Evolutionary conservation across 2,113 vertebrate species (phyloP), one percentile per base, ranked within the genome.

Genomic region (Orycteropus afer): DNA sequence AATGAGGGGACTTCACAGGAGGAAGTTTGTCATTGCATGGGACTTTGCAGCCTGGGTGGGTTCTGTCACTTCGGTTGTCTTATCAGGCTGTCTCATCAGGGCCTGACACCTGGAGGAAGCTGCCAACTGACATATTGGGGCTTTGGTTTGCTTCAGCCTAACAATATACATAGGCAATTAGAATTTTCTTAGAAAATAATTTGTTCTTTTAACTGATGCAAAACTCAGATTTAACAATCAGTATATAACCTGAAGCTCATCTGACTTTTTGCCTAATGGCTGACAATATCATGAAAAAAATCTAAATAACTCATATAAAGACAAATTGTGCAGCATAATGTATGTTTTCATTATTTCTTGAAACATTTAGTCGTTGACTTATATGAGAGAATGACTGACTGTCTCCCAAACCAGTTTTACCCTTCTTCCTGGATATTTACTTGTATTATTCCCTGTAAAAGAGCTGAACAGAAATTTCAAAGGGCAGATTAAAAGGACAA

Each of bases 101-200:
- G n/a, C n/a, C n/a, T n/a, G n/a, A n/a, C n/a, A n/a, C n/a, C n/a
- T n/a, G n/a, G n/a, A n/a, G n/a, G n/a, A n/a, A n/a, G n/a, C n/a
- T n/a, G n/a, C n/a, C n/a, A n/a, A n/a, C n/a, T n/a, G n/a, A n/a
- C n/a, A n/a, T n/a, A n/a, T n/a, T n/a, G n/a, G n/a, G n/a, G n/a
- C n/a, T n/a, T n/a, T n/a, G n/a, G n/a, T n/a, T n/a, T n/a, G n/a
- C n/a, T n/a, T n/a, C n/a, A n/a, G n/a, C n/a, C n/a, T n/a, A n/a
- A n/a, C n/a, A n/a, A n/a, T 17, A 76, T 40, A 11, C 17, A 45
- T 67, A 47, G 18, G 49, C 42, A 88, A 15, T 80, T 94, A 17
- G 55, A 90, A 45, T 63, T 59, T 80, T 94, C 80, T 57, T 80
- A 78, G 61, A 73, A 92, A 83, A 87, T 67, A 55, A 71, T 89